Evolutionary conservation across 92 coral and sea anemone genomes (phyloP), one percentile per base, ranked within the genome.

Genomic region (Micromussa lordhowensis): DNA sequence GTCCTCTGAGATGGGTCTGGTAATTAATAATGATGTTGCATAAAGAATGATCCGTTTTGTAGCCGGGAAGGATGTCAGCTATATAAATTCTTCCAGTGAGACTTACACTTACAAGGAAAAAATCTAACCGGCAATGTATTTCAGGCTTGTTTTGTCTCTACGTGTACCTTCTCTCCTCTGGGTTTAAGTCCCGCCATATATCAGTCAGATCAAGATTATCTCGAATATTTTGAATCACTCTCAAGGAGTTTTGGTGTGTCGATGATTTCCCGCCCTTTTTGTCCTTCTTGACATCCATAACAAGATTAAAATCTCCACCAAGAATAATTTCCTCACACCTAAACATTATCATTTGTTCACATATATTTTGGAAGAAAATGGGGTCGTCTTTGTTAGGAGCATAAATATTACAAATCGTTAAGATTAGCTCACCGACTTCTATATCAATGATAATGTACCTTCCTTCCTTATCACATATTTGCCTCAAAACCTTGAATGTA

Each of bases 371-470:
- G 40, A 80, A 59, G 71, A 80, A 80, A 31, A 2, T 36, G 0
- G 72, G 83, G 26, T 80, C 82, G 21, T 78, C 83, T 35, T 19
- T 19, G 72, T 80, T 80, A 6, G 71, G 83, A 17, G 83, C 70
- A 61, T 79, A 80, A 17, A 80, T 58, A 38, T 80, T 58, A 9
- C 38, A 35, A 4, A 35, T 35, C 4, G 38, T 35, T 35, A 35
- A 35, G 38, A 35, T 35, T 35, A 35, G 38, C 38, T 35, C 38
- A 35, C 38, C 38, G 38, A 35, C 38, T 35, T 35, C 38, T 35
- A 35, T 1, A 35, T 35, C 38, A 35, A 35, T 35, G 4, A 35
- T 35, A 35, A 35, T 35, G 4, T 4, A 35, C 38, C 38, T 35
- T 35, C 38, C 38, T 35, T 35, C 38, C 38, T 35, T 35, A 35